Evolutionary conservation across 2,888 invertebrate genomes (phyloP).

Genomic region (Himalopsyche anomala): DNA sequence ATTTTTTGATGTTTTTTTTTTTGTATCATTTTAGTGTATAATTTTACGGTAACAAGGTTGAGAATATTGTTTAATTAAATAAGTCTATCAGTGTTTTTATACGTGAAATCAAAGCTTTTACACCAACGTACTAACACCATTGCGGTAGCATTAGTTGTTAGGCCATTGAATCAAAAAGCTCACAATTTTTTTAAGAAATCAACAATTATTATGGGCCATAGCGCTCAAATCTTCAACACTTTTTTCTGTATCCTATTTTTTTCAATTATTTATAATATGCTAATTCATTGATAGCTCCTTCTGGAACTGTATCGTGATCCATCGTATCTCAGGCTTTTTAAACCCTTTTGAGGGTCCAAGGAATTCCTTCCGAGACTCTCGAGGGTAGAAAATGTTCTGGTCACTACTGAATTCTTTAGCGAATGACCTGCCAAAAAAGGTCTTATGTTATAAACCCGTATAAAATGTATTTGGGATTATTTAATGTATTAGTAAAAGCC

Average conservation of each 20-base stretch:
- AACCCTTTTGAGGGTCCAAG: constrained; percentile 15
- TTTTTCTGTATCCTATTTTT: constrained; percentile 42
- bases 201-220: background rate
- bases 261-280: constrained; percentile 64
- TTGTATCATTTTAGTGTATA: too few species aligned
- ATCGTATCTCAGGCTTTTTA: constrained; percentile 22
- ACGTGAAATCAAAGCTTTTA: too few species aligned
- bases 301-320: constrained; percentile 39
- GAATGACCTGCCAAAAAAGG: constrained; percentile 10
- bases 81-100: too few species aligned
- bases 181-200: too few species aligned
- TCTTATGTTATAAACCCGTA: constrained; percentile 13
- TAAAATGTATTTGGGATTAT: background rate
- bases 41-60: too few species aligned
- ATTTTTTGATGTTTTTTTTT: too few species aligned
- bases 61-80: too few species aligned
- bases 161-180: too few species aligned
- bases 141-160: too few species aligned
- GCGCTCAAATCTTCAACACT: background rate
- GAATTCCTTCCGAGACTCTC: background rate
- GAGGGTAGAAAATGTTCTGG: constrained; percentile 22
- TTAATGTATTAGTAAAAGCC: background rate
- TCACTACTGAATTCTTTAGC: constrained; percentile 10
- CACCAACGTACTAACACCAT: too few species aligned
- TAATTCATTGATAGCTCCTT: constrained; percentile 59